A percentile compares a stretch with the other conserved stretches of the same genome.
These are phyloP conservation scores for Equus przewalskii DNA, from an alignment of 2,113 vertebrate genomes.

Conservation along the genomic window DNA sequence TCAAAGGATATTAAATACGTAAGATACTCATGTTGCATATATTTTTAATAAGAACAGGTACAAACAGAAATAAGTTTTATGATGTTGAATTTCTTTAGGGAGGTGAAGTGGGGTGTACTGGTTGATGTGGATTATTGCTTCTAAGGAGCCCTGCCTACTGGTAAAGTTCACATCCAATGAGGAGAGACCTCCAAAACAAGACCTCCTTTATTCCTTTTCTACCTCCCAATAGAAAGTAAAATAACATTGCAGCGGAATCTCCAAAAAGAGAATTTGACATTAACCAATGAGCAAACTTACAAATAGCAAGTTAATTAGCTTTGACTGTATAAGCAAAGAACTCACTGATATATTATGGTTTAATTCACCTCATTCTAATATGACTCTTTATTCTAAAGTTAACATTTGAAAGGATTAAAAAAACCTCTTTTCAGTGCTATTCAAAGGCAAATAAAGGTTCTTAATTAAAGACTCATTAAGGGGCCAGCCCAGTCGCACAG, in stretches of 20 bases:
- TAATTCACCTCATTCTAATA: slow-evolving; percentile 1
- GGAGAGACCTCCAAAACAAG: neutral
- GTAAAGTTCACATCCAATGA: neutral
- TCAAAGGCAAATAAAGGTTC: slow-evolving; percentile 47
- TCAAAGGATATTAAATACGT: neutral
- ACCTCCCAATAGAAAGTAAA: neutral
- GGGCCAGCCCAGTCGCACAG: too few species aligned
- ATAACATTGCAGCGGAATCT: neutral
- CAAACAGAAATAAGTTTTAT: neutral
- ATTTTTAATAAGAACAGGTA: neutral
- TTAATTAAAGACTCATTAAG: neutral
- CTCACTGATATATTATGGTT: neutral
- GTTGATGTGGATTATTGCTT: neutral
- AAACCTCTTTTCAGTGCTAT: neutral
- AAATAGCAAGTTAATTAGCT: neutral
- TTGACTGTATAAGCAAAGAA: slow-evolving; percentile 4
- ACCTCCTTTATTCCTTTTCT: neutral
- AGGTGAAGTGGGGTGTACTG: neutral
- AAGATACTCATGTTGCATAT: neutral
- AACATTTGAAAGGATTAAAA: slow-evolving; percentile 3
- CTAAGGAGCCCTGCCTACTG: neutral
- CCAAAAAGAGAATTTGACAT: slow-evolving; percentile 9
- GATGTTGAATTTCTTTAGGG: neutral
- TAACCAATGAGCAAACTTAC: neutral
- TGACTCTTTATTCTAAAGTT: neutral